A percentile compares a stretch with the other conserved stretches of the same genome.
These are phyloP conservation scores for Magallana nippona DNA, from an alignment of 2,888 invertebrate species.

Conservation along the genomic window DNA sequence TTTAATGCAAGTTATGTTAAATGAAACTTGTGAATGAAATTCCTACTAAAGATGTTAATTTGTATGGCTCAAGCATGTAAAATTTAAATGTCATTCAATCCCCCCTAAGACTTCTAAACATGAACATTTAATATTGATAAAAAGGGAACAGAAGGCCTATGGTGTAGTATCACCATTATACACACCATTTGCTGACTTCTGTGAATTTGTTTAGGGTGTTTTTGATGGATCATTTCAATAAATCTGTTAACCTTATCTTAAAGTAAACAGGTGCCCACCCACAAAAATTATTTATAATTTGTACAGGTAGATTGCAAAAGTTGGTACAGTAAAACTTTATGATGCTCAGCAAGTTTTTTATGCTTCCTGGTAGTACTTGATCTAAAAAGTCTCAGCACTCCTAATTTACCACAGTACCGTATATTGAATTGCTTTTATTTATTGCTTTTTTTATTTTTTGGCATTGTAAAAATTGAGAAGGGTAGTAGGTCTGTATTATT, in stretches of 20 bases:
- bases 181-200: background rate
- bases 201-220: background rate
- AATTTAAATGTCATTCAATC: background rate
- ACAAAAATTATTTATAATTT: constrained; percentile 10
- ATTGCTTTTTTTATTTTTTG: too few species aligned
- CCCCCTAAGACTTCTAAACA: background rate
- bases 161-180: background rate
- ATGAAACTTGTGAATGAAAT: constrained; percentile 14
- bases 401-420: too few species aligned
- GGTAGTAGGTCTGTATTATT: too few species aligned
- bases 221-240: constrained; percentile 12
- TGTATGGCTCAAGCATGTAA: background rate
- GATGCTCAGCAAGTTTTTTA: too few species aligned
- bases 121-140: background rate
- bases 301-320: background rate
- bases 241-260: constrained; percentile 28
- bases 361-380: too few species aligned
- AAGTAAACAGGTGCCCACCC: background rate
- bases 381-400: too few species aligned
- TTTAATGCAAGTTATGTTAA: background rate
- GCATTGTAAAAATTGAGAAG: too few species aligned
- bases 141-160: background rate
- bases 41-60: background rate
- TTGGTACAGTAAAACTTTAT: background rate
- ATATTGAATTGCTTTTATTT: too few species aligned